Conservation (phyloP, 2,888 invertebrate species). For the Meganola albula region DNA sequence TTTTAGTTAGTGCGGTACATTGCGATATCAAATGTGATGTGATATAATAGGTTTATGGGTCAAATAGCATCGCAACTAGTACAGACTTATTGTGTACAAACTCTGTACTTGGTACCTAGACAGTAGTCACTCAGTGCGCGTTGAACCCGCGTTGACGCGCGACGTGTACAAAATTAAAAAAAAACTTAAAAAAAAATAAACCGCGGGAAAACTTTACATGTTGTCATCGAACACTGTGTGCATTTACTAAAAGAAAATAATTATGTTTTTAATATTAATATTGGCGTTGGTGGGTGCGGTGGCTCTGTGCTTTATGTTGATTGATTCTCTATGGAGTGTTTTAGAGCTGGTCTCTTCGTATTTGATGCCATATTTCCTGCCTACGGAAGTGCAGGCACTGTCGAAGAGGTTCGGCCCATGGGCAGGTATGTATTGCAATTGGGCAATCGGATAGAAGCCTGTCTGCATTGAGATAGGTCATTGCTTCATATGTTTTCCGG, state of each 20-base stretch:
- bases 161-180: constrained; percentile 16
- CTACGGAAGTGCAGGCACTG: constrained; percentile 78
- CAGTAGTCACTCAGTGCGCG: constrained; percentile 32
- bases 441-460: constrained; percentile 1
- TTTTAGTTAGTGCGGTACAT: too few relatives aligned
- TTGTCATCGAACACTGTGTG: constrained; percentile 8
- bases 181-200: constrained; percentile 14
- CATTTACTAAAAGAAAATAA: constrained; percentile 13
- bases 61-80: too few relatives aligned
- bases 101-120: too few relatives aligned
- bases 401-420: constrained; percentile 87
- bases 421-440: constrained; percentile 84
- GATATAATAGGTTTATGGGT: too few relatives aligned
- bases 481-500: constrained; percentile 3
- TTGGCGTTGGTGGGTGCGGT: constrained; percentile 74
- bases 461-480: constrained; percentile 7
- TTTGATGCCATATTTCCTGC: constrained; percentile 82
- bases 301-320: constrained; percentile 62
- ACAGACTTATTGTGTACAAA: too few relatives aligned
- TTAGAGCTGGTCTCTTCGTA: constrained; percentile 77
- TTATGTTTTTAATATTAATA: constrained; percentile 34
- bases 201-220: constrained; percentile 12
- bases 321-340: constrained; percentile 80
- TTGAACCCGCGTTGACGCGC: constrained; percentile 30
- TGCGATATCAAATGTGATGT: too few relatives aligned